phyloP scores from a whole-genome alignment of 1,140 invertebrate species.

The Micrasema longulum region DNA sequence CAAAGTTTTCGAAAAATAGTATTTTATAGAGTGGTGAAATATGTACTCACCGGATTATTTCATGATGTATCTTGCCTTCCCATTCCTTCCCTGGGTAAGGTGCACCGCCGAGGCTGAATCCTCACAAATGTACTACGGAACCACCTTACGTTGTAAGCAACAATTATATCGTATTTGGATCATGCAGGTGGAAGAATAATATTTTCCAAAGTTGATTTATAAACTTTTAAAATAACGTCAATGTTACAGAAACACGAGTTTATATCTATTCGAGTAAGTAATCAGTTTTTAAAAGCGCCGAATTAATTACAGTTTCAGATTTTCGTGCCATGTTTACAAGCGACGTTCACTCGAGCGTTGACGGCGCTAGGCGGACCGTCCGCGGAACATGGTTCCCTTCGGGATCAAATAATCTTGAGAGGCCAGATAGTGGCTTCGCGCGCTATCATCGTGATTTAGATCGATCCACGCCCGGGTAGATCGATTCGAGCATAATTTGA shows the following conservation, averaged over 20 bases:
- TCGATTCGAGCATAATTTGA: constrained; percentile 40
- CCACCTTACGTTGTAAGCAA: constrained; percentile 35
- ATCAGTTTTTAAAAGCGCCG: too few species aligned
- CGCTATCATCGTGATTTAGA: constrained; percentile 36
- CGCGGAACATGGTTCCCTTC: not conserved
- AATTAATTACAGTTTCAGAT: too few species aligned
- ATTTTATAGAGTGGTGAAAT: not conserved
- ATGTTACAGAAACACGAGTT: too few species aligned
- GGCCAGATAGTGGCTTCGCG: constrained; percentile 31
- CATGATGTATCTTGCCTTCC: constrained; percentile 50
- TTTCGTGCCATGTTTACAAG: constrained; percentile 39
- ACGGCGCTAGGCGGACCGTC: constrained; percentile 2
- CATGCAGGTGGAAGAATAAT: constrained; percentile 6
- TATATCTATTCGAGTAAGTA: too few species aligned
- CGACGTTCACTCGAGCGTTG: constrained; percentile 31
- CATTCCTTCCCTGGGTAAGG: constrained; percentile 44
- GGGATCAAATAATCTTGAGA: constrained; percentile 37
- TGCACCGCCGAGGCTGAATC: constrained; percentile 11
- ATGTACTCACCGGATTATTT: constrained; percentile 49
- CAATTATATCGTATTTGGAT: constrained; percentile 16
- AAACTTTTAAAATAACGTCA: constrained; percentile 1
- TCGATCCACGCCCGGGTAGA: constrained; percentile 35
- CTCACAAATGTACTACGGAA: constrained; percentile 1
- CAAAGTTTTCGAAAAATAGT: not conserved
- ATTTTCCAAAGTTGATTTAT: not conserved